Evolutionary conservation across 2,113 vertebrate genomes (phyloP), one percentile per base, ranked within the genome.

Genomic region (Tautogolabrus adspersus): DNA sequence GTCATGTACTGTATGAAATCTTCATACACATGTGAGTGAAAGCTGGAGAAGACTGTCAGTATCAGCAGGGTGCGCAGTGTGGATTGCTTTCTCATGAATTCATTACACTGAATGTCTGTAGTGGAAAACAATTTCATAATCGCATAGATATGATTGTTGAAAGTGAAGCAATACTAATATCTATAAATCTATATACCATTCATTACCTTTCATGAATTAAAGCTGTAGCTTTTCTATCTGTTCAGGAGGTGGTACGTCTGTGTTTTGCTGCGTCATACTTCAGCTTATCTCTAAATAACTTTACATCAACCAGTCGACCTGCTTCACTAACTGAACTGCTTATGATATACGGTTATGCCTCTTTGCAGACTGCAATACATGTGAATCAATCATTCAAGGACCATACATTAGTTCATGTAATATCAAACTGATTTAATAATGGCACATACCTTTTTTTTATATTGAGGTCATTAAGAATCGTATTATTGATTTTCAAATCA

Each of bases 111-210:
- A 79, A 84, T 87, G 77, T 85, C 61, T 88, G 55, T 80, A 51
- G 52, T 65, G 23, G 63, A 40, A 81, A 37, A 52, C 7, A 1
- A 56, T 67, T 65, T 77, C 79, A 81, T 79, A 74, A 61, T 72
- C 59, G 52, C 73, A 60, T 82, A 70, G 61, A 85, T 77, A 86
- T 84, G 78, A 90, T 87, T 85, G 81, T 84, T 89, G 59, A 34
- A 88, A 88, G 66, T 84, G 62, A 79, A 90, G 79, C 82, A 86
- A 89, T 89, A 87, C 83, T 83, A 79, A 85, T 71, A 85, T 72
- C 75, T 83, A 84, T 26, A 73, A 12, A 42, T 76, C 56, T 66
- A 52, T 67, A 80, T 66, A 52, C n/a, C 30, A 19, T 57, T 73
- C 26, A 38, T 84, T 22, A 34, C 30, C 10, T 3, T 62, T 16